Evolutionary conservation across 2,888 invertebrate genomes (phyloP).

Genomic region (Cheilosia urbana): DNA sequence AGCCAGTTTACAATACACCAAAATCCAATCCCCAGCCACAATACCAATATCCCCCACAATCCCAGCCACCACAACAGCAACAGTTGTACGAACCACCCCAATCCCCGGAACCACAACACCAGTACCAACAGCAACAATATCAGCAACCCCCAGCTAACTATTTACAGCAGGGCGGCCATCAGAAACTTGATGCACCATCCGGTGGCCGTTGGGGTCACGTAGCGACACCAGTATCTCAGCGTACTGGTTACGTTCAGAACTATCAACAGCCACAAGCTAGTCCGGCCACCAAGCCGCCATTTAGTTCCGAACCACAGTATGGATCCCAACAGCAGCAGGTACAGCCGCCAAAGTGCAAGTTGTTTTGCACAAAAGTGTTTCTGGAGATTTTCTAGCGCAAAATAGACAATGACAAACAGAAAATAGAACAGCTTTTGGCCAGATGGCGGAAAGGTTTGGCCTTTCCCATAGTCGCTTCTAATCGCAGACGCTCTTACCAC

Average conservation of each 20-base stretch:
- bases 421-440: constrained; percentile 56
- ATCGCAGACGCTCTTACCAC: constrained; percentile 32
- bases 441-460: constrained; percentile 32
- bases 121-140: constrained; percentile 73
- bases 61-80: constrained; percentile 74
- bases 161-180: constrained; percentile 31
- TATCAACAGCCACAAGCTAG: constrained; percentile 58
- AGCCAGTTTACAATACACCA: constrained; percentile 67
- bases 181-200: constrained; percentile 56
- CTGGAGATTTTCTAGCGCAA: constrained; percentile 70
- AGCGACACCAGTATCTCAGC: constrained; percentile 74
- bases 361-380: constrained; percentile 73
- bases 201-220: constrained; percentile 69
- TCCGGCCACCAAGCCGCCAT: constrained; percentile 66
- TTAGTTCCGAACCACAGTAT: constrained; percentile 59
- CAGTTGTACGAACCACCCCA: constrained; percentile 72
- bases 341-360: constrained; percentile 62
- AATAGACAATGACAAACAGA: constrained; percentile 31
- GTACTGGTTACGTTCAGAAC: constrained; percentile 66
- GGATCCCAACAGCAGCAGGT: constrained; percentile 71
- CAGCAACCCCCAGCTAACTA: constrained; percentile 42
- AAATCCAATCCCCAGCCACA: constrained; percentile 60
- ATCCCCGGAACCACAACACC: constrained; percentile 75
- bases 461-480: constrained; percentile 56
- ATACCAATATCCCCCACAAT: constrained; percentile 68